Conservation (phyloP, 2,113 vertebrate species). For the Colius striatus region DNA sequence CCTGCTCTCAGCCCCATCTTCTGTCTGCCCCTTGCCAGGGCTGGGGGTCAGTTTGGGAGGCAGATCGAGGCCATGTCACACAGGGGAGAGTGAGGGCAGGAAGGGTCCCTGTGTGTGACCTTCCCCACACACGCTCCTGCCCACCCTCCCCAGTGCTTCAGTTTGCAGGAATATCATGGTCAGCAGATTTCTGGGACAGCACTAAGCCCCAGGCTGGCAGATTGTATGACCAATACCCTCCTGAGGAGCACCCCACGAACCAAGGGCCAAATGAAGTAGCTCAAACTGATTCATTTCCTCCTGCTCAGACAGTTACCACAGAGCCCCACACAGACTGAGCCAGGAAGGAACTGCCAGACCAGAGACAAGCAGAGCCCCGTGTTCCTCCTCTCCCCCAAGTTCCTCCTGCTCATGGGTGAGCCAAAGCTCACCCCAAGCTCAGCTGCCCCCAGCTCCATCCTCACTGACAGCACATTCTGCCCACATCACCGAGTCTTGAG, state of each 20-base stretch:
- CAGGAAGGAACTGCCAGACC: not conserved
- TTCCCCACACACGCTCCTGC: not conserved
- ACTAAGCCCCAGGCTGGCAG: not conserved
- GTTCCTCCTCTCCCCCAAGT: no score
- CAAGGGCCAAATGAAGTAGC: not conserved
- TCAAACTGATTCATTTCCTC: not conserved
- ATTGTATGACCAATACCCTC: not conserved
- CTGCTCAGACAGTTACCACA: not conserved
- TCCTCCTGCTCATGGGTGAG: no score
- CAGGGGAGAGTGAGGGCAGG: not conserved
- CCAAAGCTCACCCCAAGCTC: no score
- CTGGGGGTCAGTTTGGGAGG: accelerated
- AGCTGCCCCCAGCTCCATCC: no score
- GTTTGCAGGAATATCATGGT: accelerated
- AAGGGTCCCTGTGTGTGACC: accelerated
- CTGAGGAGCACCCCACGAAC: not conserved
- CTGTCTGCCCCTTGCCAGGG: not conserved
- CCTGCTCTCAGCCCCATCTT: accelerated
- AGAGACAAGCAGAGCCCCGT: no score
- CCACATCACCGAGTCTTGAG: no score
- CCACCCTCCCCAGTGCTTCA: not conserved
- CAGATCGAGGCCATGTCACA: not conserved
- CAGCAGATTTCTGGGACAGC: not conserved
- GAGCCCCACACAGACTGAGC: not conserved
- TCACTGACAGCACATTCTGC: no score